Evolutionary conservation across 2,797 vertebrate species (phyloP), one percentile per base, ranked within the genome.

Genomic region (Eulemur coronatus): DNA sequence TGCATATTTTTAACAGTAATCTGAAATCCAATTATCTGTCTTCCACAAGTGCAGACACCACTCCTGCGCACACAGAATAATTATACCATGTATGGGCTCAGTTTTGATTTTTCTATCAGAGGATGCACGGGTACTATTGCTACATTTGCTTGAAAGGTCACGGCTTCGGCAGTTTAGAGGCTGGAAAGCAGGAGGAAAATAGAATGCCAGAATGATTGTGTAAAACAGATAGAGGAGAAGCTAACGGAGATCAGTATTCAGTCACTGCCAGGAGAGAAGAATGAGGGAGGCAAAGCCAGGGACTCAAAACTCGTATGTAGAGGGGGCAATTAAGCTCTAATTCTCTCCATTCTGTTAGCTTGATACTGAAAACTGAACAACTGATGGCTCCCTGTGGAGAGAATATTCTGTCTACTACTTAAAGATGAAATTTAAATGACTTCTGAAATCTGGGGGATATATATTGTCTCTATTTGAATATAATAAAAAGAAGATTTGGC

Each of bases 21-120:
- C 96, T 95, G 73, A 97, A 98, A 98, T 97, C 96, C 96, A 98
- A 98, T 98, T 97, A 97, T 95, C 87, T 94, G 81, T 41, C 97
- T 97, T 96, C 87, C 3, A 0, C 89, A 88, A 97, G 93, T 84
- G 65, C 97, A 96, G 94, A 88, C 91, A 85, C 52, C 70, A 87
- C 61, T 95, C 26, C 76, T 72, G 95, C 1, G 3, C 90, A 82
- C 81, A 61, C 76, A 80, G 93, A 94, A 87, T 97, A 96, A 97
- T 98, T 97, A 96, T 33, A 50, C 91, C 52, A 22, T 48, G 95
- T 93, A 92, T 82, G 91, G 93, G 78, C 48, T 97, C 87, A 15
- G 89, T 94, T 97, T 97, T 97, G 97, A 97, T 98, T 97, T 97
- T 97, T 97, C 98, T 95, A 80, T 98, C 97, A 96, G 94, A 95